These are phyloP conservation scores for Iphiclides podalirius DNA, from an alignment of 2,888 invertebrate species.

Conservation along the genomic window DNA sequence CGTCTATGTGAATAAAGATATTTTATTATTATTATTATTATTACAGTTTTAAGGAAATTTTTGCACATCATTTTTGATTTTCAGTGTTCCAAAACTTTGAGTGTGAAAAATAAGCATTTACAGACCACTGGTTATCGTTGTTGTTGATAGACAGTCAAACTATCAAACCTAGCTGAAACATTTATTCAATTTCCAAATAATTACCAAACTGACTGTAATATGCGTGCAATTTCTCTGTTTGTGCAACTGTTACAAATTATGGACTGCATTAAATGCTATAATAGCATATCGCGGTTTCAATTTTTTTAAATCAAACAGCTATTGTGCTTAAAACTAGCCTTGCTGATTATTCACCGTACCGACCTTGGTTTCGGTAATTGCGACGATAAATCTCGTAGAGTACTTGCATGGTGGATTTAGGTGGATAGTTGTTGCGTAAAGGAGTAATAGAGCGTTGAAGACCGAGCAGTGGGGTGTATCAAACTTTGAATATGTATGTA, in stretches of 20 bases:
- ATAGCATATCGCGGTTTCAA: not conserved
- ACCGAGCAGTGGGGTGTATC: constrained; percentile 27
- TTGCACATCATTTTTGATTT: too few species aligned
- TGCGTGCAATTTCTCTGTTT: constrained; percentile 8
- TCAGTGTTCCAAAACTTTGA: too few species aligned
- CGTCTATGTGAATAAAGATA: too few species aligned
- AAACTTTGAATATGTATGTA: constrained; percentile 25
- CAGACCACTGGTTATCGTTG: too few species aligned
- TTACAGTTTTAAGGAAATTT: too few species aligned
- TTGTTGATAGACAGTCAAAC: too few species aligned
- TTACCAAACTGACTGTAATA: constrained; percentile 10
- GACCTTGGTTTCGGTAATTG: constrained; percentile 15
- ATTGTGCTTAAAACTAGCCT: constrained; percentile 8
- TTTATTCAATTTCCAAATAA: constrained; percentile 3
- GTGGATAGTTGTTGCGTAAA: constrained; percentile 27
- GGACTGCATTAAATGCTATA: not conserved
- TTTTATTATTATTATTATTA: too few species aligned
- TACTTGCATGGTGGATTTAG: constrained; percentile 1
- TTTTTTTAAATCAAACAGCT: constrained; percentile 1
- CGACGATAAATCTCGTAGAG: constrained; percentile 5
- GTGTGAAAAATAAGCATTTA: too few species aligned
- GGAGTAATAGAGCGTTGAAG: constrained; percentile 29
- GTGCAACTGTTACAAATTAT: constrained; percentile 6
- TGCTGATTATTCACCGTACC: not conserved
- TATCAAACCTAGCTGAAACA: not conserved